A percentile compares a stretch with the other conserved stretches of the same genome.
phyloP scores from a whole-genome alignment of 2,888 invertebrate species.

The Luffia ferchaultella region DNA sequence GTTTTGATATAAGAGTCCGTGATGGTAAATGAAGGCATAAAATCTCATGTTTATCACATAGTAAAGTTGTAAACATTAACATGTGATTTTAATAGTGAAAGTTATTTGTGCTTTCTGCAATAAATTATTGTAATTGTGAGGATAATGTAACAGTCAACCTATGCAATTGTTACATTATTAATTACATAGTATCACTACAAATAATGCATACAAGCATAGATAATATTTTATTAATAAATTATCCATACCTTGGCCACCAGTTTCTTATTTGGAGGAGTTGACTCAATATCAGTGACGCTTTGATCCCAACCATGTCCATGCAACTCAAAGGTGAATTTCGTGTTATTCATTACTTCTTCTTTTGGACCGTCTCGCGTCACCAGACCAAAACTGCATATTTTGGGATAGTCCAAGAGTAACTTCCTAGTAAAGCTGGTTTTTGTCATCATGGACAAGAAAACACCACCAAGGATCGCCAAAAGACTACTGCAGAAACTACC shows the following conservation, averaged over 20 bases:
- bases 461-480: slow-evolving; percentile 58
- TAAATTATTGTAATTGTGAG: too few relatives aligned
- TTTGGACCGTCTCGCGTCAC: slow-evolving; percentile 73
- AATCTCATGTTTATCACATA: too few relatives aligned
- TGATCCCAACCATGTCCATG: slow-evolving; percentile 81
- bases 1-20: too few relatives aligned
- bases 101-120: too few relatives aligned
- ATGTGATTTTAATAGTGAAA: too few relatives aligned
- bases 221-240: too few relatives aligned
- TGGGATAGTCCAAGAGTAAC: slow-evolving; percentile 29
- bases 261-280: slow-evolving; percentile 66
- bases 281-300: slow-evolving; percentile 48
- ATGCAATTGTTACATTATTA: too few relatives aligned
- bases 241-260: slow-evolving; percentile 71
- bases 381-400: slow-evolving; percentile 32
- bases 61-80: too few relatives aligned
- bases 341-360: slow-evolving; percentile 65
- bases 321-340: slow-evolving; percentile 73
- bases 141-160: too few relatives aligned
- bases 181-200: too few relatives aligned
- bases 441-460: slow-evolving; percentile 35
- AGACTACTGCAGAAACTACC: slow-evolving; percentile 40
- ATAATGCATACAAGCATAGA: too few relatives aligned
- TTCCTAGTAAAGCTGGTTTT: slow-evolving; percentile 22
- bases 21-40: too few relatives aligned